Evolutionary conservation across 2,888 invertebrate genomes (phyloP), one percentile per base, ranked within the genome.

Genomic region (Himalopsyche tibetana): DNA sequence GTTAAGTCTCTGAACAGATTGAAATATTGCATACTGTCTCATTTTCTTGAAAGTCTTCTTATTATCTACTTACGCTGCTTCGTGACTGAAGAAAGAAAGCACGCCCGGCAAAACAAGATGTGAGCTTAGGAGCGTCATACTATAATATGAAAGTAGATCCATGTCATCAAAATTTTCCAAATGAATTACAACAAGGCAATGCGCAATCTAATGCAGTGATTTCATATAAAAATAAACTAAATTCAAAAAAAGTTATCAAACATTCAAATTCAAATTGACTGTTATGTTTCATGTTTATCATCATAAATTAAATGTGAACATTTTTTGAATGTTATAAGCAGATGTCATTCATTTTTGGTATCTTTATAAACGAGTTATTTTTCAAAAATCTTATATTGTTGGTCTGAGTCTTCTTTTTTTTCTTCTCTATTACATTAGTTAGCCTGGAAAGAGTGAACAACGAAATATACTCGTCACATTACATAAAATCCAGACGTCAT

Each of bases 41-140:
- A 85, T 85, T 83, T 85, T 83, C 51, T 55, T 85, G 80, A 83
- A 42, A 85, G 85, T 85, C 82, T 74, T 82, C 85, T 85, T 85
- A 85, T 85, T 85, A 80, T 80, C 85, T 38, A 82, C 80, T 83
- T 45, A 82, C 80, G 38, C 56, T 85, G 63, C 80, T 83, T 40
- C 82, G 82, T 85, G 85, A 82, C 82, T 74, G 63, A 85, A 74
- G 42, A 80, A 80, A 80, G 63, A 63, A 63, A 63, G 63, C 63
- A 19, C 63, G 19, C 63, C 63, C 28, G 63, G 19, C 19, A 63
- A 63, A 19, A 63, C 63, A 6, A 63, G 19, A 56, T 56, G 56
- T 19, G 56, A 63, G 63, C 63, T 63, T 28, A n/a, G 8, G 19
- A 63, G 28, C 63, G 63, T 28, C 19, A 19, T 63, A 63, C 28